Percentiles rank a stretch among this genome's conserved stretches.
Evolutionary conservation across 2,113 vertebrate species (phyloP).

Genomic region (Thamnophis sirtalis): DNA sequence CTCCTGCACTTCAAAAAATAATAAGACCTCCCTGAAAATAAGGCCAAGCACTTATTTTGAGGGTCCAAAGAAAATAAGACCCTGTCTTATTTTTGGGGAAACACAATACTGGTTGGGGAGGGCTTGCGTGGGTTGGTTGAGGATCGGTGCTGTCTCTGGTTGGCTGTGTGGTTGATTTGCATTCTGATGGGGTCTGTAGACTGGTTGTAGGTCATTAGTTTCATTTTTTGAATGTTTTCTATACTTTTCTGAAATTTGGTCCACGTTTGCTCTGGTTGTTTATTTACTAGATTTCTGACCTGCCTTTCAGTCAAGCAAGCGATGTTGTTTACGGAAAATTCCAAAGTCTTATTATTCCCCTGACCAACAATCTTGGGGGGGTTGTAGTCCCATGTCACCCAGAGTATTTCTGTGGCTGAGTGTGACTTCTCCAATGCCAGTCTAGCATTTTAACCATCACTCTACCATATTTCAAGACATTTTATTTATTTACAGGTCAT

Average conservation of each 20-base stretch:
- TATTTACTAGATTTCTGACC: neutral
- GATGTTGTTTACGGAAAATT: neutral
- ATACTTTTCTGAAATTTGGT: neutral
- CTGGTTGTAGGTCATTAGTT: too few relatives aligned
- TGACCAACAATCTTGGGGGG: neutral
- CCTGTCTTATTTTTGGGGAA: too few relatives aligned
- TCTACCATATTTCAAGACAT: neutral
- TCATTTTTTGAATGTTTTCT: neutral
- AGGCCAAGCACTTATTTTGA: too few relatives aligned
- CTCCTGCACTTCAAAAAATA: too few relatives aligned
- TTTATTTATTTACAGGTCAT: neutral
- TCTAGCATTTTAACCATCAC: neutral
- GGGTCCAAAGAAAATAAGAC: too few relatives aligned
- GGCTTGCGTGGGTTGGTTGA: too few relatives aligned
- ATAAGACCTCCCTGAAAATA: too few relatives aligned
- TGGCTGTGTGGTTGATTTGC: too few relatives aligned
- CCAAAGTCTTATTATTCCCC: neutral
- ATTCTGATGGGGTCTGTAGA: too few relatives aligned
- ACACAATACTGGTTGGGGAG: too few relatives aligned
- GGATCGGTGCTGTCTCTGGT: too few relatives aligned
- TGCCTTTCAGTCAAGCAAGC: neutral
- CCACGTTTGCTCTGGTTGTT: neutral
- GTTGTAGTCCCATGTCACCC: neutral
- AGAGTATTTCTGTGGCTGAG: neutral
- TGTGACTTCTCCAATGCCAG: neutral